phyloP scores from a whole-genome alignment of 23 tunicate species.

The Trididemnum clinides region DNA sequence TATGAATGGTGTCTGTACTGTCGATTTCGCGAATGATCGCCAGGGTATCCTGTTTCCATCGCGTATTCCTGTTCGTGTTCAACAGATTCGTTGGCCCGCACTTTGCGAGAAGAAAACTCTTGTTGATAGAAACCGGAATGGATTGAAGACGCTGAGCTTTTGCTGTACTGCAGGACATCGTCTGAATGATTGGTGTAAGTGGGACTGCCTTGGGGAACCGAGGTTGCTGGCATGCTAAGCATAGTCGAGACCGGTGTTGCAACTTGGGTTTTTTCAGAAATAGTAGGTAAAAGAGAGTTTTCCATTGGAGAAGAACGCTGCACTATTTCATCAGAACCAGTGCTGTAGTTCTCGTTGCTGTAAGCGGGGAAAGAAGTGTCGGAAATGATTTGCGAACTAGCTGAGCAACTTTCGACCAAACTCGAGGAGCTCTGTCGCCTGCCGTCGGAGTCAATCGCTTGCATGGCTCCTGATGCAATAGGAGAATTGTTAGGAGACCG shows the following conservation, averaged over 20 bases:
- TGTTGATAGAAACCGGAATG: background rate
- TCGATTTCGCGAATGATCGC: background rate
- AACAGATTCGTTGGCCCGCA: background rate
- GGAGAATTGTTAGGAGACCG: conserved; percentile 17
- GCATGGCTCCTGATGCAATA: background rate
- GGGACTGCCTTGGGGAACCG: conserved; percentile 27
- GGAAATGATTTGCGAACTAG: background rate
- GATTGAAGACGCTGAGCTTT: background rate
- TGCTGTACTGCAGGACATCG: too few relatives aligned
- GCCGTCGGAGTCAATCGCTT: background rate
- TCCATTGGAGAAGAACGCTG: conserved; percentile 20
- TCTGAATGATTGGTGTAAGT: conserved; percentile 38
- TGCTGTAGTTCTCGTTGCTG: background rate
- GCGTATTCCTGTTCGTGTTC: conserved; percentile 3
- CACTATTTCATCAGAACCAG: conserved; percentile 2
- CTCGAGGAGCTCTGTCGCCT: conserved; percentile 34
- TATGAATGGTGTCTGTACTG: conserved; percentile 54
- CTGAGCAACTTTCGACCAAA: background rate
- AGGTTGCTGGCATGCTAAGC: conserved; percentile 26
- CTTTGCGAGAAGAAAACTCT: conserved; percentile 5
- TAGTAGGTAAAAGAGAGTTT: conserved; percentile 20
- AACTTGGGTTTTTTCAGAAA: conserved; percentile 19
- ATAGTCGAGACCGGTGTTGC: background rate
- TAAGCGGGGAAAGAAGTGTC: background rate
- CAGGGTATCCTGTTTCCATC: background rate